Evolutionary conservation across 2,888 invertebrate genomes (phyloP).

Genomic region (Eurytoma adleriae): DNA sequence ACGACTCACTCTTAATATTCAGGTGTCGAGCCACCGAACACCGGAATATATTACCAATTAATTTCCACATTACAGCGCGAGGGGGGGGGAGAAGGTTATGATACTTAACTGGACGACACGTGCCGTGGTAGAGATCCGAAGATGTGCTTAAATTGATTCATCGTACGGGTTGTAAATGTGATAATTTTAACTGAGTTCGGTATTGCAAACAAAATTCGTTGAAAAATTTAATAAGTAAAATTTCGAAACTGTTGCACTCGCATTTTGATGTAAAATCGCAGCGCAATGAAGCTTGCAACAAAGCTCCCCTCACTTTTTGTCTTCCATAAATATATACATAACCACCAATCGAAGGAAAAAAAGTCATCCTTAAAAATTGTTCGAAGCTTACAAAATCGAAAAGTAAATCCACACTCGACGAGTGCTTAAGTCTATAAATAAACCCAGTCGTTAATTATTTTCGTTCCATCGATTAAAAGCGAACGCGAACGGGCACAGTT

Average conservation of each 20-base stretch:
- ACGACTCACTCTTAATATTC: conserved; percentile 21
- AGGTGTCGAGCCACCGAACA: not conserved
- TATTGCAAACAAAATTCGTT: not conserved
- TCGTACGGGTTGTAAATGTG: conserved; percentile 27
- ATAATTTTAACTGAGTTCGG: not conserved
- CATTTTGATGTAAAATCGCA: not conserved
- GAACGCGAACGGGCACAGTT: conserved; percentile 3
- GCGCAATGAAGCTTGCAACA: not conserved
- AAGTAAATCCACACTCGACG: not conserved
- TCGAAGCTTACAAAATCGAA: not conserved
- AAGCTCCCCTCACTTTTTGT: not conserved
- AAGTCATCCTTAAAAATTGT: not conserved
- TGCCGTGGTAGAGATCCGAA: conserved; percentile 59
- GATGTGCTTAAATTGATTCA: conserved; percentile 66
- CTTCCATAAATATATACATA: not conserved
- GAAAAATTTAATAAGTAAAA: not conserved
- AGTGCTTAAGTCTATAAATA: not conserved
- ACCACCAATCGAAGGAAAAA: no score
- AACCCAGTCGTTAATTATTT: not conserved
- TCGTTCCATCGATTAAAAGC: not conserved
- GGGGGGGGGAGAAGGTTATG: conserved; percentile 30
- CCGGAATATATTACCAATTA: conserved; percentile 28
- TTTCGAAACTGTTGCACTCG: not conserved
- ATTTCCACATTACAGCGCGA: not conserved
- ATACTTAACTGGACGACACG: conserved; percentile 58